A percentile compares a stretch with the other conserved stretches of the same genome.
Conservation (phyloP, 1,140 invertebrate genomes). For the Rhizoglyphus robini region DNA sequence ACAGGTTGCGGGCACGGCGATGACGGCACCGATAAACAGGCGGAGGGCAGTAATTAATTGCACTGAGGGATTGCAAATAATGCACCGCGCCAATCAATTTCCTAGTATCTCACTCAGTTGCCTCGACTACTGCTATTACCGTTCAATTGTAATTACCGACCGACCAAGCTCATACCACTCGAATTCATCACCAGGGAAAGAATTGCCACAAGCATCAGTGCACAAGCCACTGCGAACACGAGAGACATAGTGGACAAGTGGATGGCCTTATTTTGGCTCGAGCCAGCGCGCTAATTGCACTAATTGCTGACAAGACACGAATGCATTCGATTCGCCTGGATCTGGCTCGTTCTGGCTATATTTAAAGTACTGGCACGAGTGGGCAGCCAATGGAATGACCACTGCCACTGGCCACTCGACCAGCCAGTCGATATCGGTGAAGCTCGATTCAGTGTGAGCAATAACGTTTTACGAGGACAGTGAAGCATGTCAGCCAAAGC, state of each 20-base stretch:
- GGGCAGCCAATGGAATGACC: neutral
- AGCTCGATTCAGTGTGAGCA: too few species aligned
- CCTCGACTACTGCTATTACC: neutral
- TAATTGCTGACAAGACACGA: neutral
- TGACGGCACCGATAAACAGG: slow-evolving; percentile 1
- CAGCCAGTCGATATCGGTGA: too few species aligned
- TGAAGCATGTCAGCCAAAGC: too few species aligned
- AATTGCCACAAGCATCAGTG: neutral
- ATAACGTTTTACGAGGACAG: too few species aligned
- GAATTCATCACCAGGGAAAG: neutral
- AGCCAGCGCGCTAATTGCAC: neutral
- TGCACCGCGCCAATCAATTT: slow-evolving; percentile 8
- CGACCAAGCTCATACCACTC: too few species aligned
- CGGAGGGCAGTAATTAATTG: neutral
- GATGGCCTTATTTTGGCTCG: too few species aligned
- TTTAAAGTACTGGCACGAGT: neutral
- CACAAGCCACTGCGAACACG: neutral
- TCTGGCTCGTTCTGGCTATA: neutral
- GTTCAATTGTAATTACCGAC: neutral
- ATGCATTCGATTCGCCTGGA: neutral
- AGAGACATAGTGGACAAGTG: too few species aligned
- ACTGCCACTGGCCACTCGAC: too few species aligned
- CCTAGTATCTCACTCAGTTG: slow-evolving; percentile 4
- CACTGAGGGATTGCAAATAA: neutral
- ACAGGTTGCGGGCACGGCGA: neutral